Conservation (phyloP, 2,888 invertebrate species). For the Volucella inanis region DNA sequence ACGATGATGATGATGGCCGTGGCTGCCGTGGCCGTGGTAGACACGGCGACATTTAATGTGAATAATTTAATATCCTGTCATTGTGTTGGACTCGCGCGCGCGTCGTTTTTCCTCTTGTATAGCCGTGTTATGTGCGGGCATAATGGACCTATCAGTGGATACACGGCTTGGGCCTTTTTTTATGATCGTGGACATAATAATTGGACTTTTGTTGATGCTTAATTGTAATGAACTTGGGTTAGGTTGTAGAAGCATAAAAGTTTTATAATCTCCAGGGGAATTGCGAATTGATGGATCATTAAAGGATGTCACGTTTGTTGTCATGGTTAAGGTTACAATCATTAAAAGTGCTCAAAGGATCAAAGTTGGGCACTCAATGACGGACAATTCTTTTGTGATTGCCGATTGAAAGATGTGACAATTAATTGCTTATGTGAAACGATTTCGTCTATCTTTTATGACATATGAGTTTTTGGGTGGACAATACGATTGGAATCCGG, state of each 20-base stretch:
- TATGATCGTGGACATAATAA: slow-evolving; percentile 72
- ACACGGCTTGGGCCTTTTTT: slow-evolving; percentile 39
- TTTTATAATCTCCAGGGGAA: slow-evolving; percentile 62
- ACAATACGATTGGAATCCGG: neutral
- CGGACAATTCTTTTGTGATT: neutral
- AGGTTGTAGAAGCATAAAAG: slow-evolving; percentile 58
- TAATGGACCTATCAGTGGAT: slow-evolving; percentile 61
- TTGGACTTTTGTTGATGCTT: slow-evolving; percentile 69
- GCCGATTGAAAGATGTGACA: neutral
- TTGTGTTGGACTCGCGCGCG: slow-evolving; percentile 50
- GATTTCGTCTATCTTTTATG: slow-evolving; percentile 18
- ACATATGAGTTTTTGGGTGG: neutral
- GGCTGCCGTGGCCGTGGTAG: neutral
- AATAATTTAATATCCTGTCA: slow-evolving; percentile 71
- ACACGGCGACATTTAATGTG: slow-evolving; percentile 56
- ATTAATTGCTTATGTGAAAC: slow-evolving; percentile 21
- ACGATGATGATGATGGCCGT: slow-evolving; percentile 6
- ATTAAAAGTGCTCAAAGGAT: slow-evolving; percentile 37
- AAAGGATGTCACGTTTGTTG: slow-evolving; percentile 70
- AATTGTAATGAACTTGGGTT: slow-evolving; percentile 70
- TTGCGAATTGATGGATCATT: slow-evolving; percentile 70
- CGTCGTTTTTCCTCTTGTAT: slow-evolving; percentile 33
- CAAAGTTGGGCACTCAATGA: slow-evolving; percentile 16
- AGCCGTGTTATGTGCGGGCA: slow-evolving; percentile 26
- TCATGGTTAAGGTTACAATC: slow-evolving; percentile 65